Evolutionary conservation across 2,797 vertebrate genomes (phyloP), one percentile per base, ranked within the genome.

Genomic region (Pseudochaenichthys georgianus): DNA sequence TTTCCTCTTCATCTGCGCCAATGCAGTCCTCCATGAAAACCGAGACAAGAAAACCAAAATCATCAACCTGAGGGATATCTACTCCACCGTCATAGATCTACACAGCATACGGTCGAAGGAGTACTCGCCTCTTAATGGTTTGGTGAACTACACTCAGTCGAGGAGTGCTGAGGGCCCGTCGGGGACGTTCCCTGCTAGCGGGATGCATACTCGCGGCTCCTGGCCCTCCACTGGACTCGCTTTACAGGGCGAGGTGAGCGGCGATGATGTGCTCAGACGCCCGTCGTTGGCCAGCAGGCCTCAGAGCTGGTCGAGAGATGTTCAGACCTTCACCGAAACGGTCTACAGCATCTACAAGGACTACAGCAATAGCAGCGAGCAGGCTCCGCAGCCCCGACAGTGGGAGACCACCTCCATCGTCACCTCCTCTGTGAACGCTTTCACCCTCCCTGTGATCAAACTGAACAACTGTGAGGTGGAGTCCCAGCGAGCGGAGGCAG

Each of bases 1-100:
- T 92, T 99, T 99, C 90, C 96, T 99, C 54, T 99, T 99, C 88
- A 99, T 99, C 88, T 99, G 98, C 1, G 98, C 98, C 90, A 99
- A 99, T 5, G 98, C 98, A 0, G 98, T 99, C 62, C 94, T 99
- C 68, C 98, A 99, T 0, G 98, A 99, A 89, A 99, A 99, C 89
- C 95, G 98, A 0, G 98, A 99, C 95, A 97, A 96, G 92, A 98
- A 97, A 92, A 99, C 98, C 53, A 99, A 99, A 94, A 95, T 99
- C 90, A 99, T 99, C 83, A 98, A 99, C 91, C 90, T 99, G 85
- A 93, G 97, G 66, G 98, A 99, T 78, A 98, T 99, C 85, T 99
- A 99, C 88, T 99, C 98, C 77, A 99, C 98, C 0, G 98, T 99
- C 77, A 99, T 99, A 4, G 98, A 99, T 85, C 95, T 97, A 50